Evolutionary conservation across 1,140 invertebrate genomes (phyloP).

Genomic region (Nymphalis io): DNA sequence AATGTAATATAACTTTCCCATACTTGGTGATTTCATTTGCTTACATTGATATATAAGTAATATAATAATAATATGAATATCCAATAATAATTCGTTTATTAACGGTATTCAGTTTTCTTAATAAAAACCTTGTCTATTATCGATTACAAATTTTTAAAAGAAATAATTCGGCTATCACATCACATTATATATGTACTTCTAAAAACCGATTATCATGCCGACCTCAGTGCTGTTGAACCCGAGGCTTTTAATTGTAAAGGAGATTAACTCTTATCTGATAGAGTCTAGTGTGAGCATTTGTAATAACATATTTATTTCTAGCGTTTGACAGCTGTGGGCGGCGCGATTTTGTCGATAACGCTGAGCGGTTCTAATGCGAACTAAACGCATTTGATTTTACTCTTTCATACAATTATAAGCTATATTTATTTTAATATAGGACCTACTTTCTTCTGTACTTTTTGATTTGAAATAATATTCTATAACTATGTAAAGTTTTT

Average conservation of each 20-base stretch:
- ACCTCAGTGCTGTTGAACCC: constrained; percentile 30
- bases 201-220: constrained; percentile 29
- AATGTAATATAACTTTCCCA: too few species aligned
- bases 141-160: neutral
- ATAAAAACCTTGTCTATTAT: neutral
- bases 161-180: neutral
- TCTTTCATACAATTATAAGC: neutral
- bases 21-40: too few species aligned
- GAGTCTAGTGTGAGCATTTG: constrained; percentile 64
- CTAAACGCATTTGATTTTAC: constrained; percentile 26
- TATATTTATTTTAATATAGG: neutral
- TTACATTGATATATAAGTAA: too few species aligned
- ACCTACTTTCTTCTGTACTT: neutral
- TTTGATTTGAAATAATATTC: constrained; percentile 1
- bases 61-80: too few species aligned
- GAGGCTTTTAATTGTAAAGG: constrained; percentile 73
- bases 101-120: neutral
- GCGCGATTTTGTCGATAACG: constrained; percentile 61
- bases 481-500: constrained; percentile 24
- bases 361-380: constrained; percentile 55
- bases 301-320: constrained; percentile 79
- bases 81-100: neutral
- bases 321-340: constrained; percentile 75
- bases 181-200: constrained; percentile 23
- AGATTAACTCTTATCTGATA: constrained; percentile 75